phyloP scores from a whole-genome alignment of 1,140 invertebrate genomes.

The Doryteuthis pealeii region DNA sequence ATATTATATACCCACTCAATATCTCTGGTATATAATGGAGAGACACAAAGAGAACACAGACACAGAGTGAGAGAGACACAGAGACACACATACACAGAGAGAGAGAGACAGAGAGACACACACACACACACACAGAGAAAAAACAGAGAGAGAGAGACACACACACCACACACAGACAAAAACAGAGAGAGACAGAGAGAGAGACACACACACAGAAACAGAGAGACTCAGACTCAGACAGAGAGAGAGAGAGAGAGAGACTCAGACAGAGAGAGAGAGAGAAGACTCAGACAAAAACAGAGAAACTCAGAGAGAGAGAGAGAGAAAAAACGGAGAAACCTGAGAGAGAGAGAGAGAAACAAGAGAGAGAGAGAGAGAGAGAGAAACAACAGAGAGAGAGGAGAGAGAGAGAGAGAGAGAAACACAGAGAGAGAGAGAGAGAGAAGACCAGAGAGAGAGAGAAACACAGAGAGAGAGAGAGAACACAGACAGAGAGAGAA shows the following conservation, averaged over 20 bases:
- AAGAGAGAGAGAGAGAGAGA: neutral
- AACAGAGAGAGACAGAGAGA: no score
- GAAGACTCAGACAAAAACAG: conserved; percentile 83
- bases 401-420: neutral
- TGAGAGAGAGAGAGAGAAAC: neutral
- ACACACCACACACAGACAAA: no score
- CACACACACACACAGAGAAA: no score
- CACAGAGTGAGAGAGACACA: no score
- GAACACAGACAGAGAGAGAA: no score
- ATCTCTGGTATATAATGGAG: no score
- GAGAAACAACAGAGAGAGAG: neutral
- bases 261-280: conserved; percentile 71
- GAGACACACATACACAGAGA: conserved; percentile 1
- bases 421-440: neutral
- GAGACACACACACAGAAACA: no score
- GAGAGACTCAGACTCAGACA: conserved; percentile 12
- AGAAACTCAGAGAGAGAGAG: conserved; percentile 74
- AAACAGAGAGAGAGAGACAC: no score
- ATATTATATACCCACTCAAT: no score
- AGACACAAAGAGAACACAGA: no score
- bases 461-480: no score
- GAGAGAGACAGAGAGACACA: neutral
- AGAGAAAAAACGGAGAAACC: neutral
- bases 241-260: conserved; percentile 13
- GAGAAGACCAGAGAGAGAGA: neutral